phyloP scores from a whole-genome alignment of 2,888 invertebrate genomes.

The Hoplodrina blanda region DNA sequence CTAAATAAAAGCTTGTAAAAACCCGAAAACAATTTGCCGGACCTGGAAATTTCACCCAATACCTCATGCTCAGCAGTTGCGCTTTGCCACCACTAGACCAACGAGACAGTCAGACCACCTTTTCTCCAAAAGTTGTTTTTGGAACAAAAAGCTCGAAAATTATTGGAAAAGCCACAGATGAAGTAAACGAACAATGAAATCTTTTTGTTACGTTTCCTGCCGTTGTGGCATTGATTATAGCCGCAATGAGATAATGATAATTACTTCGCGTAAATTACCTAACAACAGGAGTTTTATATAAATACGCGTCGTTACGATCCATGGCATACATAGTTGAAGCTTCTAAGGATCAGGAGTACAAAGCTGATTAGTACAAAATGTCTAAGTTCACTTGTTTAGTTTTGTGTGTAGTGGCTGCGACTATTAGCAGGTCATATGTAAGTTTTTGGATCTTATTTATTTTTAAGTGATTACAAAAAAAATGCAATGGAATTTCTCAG shows the following conservation, averaged over 20 bases:
- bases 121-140: background rate
- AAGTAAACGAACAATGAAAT: slow-evolving; percentile 29
- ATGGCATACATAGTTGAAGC: slow-evolving; percentile 42
- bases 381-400: slow-evolving; percentile 36
- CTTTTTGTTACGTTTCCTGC: slow-evolving; percentile 39
- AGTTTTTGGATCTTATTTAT: slow-evolving; percentile 26
- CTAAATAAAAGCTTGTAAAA: too few species aligned
- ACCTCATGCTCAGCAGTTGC: too few species aligned
- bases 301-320: slow-evolving; percentile 36
- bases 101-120: too few species aligned
- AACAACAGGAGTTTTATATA: slow-evolving; percentile 49
- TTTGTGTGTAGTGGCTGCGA: slow-evolving; percentile 45
- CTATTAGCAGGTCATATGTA: slow-evolving; percentile 43
- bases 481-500: too few species aligned
- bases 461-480: background rate
- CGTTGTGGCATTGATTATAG: slow-evolving; percentile 43
- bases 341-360: slow-evolving; percentile 38
- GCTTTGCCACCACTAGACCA: too few species aligned
- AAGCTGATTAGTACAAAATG: slow-evolving; percentile 41
- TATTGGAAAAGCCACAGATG: slow-evolving; percentile 6
- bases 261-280: slow-evolving; percentile 46
- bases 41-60: too few species aligned
- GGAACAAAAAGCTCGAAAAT: background rate
- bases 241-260: slow-evolving; percentile 50
- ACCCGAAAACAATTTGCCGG: too few species aligned